Percentiles rank a stretch among this genome's conserved stretches.
These are phyloP conservation scores for Castor canadensis DNA, from an alignment of 2,113 vertebrate genomes.

Conservation along the genomic window DNA sequence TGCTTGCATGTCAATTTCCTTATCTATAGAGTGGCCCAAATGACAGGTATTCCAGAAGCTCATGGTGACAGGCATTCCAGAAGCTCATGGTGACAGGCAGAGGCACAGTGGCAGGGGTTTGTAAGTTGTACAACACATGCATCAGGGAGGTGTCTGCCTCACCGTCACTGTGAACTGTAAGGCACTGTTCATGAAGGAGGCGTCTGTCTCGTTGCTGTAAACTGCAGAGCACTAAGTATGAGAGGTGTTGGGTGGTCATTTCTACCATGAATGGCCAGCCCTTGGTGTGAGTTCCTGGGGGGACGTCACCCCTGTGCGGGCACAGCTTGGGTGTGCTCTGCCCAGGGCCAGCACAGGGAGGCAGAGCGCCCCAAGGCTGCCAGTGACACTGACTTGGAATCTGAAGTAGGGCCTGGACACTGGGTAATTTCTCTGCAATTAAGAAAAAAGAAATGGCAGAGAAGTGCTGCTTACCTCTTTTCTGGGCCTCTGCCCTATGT, in stretches of 20 bases:
- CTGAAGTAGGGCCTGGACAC: background rate
- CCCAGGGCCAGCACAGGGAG: background rate
- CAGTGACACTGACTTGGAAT: background rate
- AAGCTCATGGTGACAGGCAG: background rate
- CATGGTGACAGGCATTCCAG: background rate
- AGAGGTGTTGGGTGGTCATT: background rate
- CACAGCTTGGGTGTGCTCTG: background rate
- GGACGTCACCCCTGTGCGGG: background rate
- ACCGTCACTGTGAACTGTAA: background rate
- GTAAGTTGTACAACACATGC: background rate
- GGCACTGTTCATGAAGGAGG: too few species aligned
- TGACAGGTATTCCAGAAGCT: background rate
- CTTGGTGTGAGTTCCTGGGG: background rate
- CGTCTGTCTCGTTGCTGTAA: too few species aligned
- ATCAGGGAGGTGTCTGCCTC: background rate
- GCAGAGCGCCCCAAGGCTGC: background rate
- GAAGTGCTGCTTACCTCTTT: background rate
- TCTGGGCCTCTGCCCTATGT: background rate
- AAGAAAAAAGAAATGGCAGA: background rate
- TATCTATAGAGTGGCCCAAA: too few species aligned
- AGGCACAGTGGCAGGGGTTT: background rate
- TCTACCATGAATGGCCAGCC: background rate
- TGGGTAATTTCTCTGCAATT: constrained; percentile 47
- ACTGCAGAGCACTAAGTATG: too few species aligned
- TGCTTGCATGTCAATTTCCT: background rate